Conservation (phyloP, 2,888 invertebrate genomes). For the Zelleria hepariella region DNA sequence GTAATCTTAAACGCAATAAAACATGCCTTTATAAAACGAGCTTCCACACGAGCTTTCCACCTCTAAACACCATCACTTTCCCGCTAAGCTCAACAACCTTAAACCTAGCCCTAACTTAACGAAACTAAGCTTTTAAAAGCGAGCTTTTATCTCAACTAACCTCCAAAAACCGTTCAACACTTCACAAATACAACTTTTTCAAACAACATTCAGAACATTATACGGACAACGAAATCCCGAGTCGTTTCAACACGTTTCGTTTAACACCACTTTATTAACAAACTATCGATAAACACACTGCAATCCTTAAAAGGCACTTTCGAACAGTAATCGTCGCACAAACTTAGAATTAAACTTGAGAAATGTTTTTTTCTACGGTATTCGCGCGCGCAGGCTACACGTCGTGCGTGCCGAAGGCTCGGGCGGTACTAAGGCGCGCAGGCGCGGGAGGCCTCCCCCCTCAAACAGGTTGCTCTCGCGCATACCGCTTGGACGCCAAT, state of each 20-base stretch:
- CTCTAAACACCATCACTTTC: constrained; percentile 6
- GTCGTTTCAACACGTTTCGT: constrained; percentile 3
- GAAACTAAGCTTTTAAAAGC: constrained; percentile 8
- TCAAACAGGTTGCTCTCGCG: constrained; percentile 57
- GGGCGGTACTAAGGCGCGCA: constrained; percentile 32
- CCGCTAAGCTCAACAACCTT: not conserved
- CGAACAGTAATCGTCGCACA: constrained; percentile 9
- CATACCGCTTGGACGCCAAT: constrained; percentile 63
- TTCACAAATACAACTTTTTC: constrained; percentile 36
- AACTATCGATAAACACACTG: constrained; percentile 42
- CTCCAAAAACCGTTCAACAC: constrained; percentile 57
- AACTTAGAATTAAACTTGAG: constrained; percentile 16
- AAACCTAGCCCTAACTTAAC: not conserved
- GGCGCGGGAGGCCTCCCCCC: constrained; percentile 20
- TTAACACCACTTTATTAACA: not conserved
- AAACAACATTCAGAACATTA: constrained; percentile 19
- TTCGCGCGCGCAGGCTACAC: constrained; percentile 30
- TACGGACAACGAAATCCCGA: constrained; percentile 1
- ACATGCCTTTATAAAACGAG: constrained; percentile 1
- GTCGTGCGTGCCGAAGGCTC: constrained; percentile 37
- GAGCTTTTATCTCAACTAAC: constrained; percentile 29
- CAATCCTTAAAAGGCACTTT: constrained; percentile 47
- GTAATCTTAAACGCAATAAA: constrained; percentile 3
- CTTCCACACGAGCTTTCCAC: constrained; percentile 7
- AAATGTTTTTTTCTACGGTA: constrained; percentile 24